Percentiles rank a stretch among this genome's conserved stretches.
Evolutionary conservation across 2,113 vertebrate genomes (phyloP).

Genomic region (Heptranchias perlo): DNA sequence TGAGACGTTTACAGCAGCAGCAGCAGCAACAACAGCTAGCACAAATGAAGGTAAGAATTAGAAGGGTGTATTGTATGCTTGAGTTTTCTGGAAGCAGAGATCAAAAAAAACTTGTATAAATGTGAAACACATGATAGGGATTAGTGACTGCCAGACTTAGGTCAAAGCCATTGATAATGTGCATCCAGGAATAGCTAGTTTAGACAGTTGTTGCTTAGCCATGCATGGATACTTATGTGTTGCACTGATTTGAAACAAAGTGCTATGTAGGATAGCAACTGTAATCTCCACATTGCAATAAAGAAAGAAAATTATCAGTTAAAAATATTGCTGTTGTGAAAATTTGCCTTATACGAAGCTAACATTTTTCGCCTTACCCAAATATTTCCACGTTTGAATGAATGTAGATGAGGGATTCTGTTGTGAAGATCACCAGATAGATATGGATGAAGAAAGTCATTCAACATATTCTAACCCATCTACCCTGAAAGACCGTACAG

Average conservation of each 20-base stretch:
- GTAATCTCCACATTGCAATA: background rate
- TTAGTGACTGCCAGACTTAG: background rate
- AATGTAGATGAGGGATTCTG: background rate
- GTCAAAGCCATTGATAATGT: background rate
- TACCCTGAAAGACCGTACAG: too few species aligned
- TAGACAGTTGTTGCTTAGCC: background rate
- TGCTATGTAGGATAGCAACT: background rate
- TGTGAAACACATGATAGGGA: background rate
- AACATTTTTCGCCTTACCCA: background rate
- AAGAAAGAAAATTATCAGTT: background rate
- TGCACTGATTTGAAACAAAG: background rate
- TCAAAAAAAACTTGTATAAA: background rate
- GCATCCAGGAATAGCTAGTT: background rate
- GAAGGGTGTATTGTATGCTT: background rate
- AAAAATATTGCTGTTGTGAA: background rate
- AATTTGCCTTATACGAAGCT: background rate
- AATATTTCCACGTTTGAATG: background rate
- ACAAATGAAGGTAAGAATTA: slow-evolving; percentile 83
- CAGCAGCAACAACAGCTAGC: slow-evolving; percentile 93
- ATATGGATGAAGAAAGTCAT: background rate
- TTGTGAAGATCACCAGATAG: background rate
- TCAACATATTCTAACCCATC: background rate
- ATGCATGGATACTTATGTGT: background rate
- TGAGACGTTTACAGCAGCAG: slow-evolving; percentile 83
- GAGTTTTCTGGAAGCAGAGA: background rate